phyloP scores from a whole-genome alignment of 1,140 invertebrate genomes.

The Frieseomelitta varia region DNA sequence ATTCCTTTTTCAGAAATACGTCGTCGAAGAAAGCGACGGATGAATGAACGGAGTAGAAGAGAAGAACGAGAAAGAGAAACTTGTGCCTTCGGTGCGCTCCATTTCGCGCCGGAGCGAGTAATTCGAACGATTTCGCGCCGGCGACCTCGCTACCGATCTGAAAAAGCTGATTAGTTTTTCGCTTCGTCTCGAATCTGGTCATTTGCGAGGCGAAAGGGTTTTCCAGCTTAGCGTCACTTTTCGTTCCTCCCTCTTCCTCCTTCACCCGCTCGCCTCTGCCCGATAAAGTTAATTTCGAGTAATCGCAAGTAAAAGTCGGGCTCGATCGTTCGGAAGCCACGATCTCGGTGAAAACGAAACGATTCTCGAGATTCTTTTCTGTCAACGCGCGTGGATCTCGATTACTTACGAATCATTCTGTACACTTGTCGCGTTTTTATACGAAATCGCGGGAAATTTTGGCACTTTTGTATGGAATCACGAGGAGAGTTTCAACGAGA shows the following conservation, averaged over 20 bases:
- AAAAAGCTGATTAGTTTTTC: constrained; percentile 64
- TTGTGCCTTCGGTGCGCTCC: background rate
- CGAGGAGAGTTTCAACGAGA: no score
- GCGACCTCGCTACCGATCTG: constrained; percentile 27
- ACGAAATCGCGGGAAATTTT: no score
- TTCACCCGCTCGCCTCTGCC: no score
- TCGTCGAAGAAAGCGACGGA: background rate
- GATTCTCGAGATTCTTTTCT: constrained; percentile 10
- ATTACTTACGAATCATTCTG: background rate
- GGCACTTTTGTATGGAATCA: no score
- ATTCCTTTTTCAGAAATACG: background rate
- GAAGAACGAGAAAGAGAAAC: no score
- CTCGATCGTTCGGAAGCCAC: background rate
- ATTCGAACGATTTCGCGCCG: constrained; percentile 5
- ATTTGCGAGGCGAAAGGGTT: constrained; percentile 56
- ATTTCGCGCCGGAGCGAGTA: background rate
- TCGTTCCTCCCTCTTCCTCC: background rate
- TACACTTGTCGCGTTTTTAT: no score
- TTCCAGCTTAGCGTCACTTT: constrained; percentile 48
- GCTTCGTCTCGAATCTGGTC: constrained; percentile 53
- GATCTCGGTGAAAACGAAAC: no score
- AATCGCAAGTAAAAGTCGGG: background rate
- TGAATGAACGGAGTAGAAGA: background rate
- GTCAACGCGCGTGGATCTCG: background rate
- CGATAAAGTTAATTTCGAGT: constrained; percentile 35